These are phyloP conservation scores for Pteria penguin DNA, from an alignment of 2,888 invertebrate species.

Conservation along the genomic window DNA sequence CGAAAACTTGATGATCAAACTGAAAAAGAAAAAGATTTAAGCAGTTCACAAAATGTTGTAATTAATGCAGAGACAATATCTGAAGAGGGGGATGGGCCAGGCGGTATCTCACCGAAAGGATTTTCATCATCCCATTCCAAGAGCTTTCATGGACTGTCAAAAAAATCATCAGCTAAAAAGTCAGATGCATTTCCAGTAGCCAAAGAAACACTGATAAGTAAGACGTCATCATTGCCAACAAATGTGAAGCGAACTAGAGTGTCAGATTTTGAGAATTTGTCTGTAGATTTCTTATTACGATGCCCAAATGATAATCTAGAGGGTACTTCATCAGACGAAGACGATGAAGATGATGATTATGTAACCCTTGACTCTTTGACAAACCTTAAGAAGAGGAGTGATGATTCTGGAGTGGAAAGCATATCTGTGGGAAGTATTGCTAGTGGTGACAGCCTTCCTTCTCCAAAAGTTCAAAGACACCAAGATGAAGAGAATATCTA, in stretches of 20 bases:
- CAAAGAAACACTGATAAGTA: background rate
- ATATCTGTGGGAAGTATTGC: background rate
- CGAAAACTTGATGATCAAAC: background rate
- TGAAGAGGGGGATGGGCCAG: background rate
- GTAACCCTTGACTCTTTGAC: background rate
- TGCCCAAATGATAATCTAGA: slow-evolving; percentile 1
- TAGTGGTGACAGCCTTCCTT: background rate
- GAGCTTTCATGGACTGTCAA: background rate
- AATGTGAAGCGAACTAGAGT: slow-evolving; percentile 15
- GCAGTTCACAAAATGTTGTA: background rate
- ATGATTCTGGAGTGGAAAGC: background rate
- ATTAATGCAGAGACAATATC: no score
- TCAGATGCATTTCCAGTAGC: background rate
- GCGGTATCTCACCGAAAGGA: no score
- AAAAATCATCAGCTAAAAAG: background rate
- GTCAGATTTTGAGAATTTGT: slow-evolving; percentile 33
- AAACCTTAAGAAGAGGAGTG: background rate
- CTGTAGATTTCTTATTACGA: slow-evolving; percentile 33
- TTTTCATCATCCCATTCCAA: background rate
- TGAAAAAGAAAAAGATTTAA: background rate
- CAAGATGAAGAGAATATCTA: background rate
- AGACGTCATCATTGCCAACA: background rate
- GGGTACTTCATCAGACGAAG: slow-evolving; percentile 5
- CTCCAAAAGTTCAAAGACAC: background rate
- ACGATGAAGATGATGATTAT: background rate